phyloP scores from a whole-genome alignment of 2,113 vertebrate species.

The Pituophis catenifer region DNA sequence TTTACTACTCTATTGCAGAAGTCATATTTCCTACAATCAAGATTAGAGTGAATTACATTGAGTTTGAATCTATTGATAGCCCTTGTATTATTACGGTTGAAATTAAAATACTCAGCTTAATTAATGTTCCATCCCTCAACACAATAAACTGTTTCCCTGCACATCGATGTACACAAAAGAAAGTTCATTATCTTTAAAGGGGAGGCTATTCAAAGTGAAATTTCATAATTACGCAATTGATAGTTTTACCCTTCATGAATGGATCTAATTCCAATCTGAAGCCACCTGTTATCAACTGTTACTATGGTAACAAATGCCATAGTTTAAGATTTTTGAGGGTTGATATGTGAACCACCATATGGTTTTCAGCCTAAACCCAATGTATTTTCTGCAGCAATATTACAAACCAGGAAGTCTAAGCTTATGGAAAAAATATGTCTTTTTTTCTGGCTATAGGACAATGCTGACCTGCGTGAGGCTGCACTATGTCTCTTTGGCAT shows the following conservation, averaged over 20 bases:
- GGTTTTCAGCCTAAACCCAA: background rate
- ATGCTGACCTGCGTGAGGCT: background rate
- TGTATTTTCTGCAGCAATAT: background rate
- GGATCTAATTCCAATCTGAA: background rate
- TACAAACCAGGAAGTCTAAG: background rate
- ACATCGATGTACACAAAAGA: background rate
- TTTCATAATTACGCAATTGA: background rate
- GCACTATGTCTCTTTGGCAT: background rate
- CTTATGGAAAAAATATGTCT: background rate
- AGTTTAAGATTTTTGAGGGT: background rate
- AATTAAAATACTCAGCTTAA: background rate
- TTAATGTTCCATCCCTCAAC: background rate
- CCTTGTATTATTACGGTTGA: too few relatives aligned
- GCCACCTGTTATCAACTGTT: background rate
- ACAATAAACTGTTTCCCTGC: background rate
- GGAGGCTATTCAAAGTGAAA: background rate
- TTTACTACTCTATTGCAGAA: too few relatives aligned
- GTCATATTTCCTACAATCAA: too few relatives aligned
- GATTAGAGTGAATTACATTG: too few relatives aligned
- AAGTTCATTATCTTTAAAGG: background rate
- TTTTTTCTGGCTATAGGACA: background rate
- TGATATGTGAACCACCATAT: background rate
- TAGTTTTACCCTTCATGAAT: background rate
- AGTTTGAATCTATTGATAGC: too few relatives aligned
- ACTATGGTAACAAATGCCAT: background rate